Evolutionary conservation across 2,888 invertebrate genomes (phyloP).

Genomic region (Trichogramma dendrolimi): DNA sequence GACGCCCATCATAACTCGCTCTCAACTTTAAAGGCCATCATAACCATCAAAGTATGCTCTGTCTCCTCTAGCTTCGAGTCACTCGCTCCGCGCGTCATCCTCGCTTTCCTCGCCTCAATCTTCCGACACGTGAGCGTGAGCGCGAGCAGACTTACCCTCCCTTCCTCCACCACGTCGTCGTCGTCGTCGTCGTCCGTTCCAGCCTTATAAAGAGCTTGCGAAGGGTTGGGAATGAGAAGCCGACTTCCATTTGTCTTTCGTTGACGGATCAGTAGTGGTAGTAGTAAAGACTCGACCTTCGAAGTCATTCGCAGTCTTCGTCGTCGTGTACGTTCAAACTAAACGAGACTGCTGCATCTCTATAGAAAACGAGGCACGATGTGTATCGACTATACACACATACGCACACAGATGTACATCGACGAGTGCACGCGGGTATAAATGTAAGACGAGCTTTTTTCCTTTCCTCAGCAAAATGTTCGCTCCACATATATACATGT

Average conservation of each 20-base stretch:
- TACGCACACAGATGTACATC: too few species aligned
- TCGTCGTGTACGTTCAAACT: slow-evolving; percentile 19
- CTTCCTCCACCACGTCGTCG: slow-evolving; percentile 1
- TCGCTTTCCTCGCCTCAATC: slow-evolving; percentile 8
- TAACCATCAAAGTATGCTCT: slow-evolving; percentile 22
- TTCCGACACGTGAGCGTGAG: background rate
- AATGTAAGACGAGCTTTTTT: too few species aligned
- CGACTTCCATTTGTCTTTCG: background rate
- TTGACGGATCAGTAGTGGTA: background rate
- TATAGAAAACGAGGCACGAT: too few species aligned
- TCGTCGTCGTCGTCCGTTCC: background rate
- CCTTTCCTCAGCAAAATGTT: too few species aligned
- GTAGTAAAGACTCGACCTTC: background rate
- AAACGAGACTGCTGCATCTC: slow-evolving; percentile 9
- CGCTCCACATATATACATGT: too few species aligned
- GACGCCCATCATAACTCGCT: slow-evolving; percentile 27
- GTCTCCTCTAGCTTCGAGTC: background rate
- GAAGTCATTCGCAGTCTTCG: background rate
- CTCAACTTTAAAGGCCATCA: slow-evolving; percentile 30
- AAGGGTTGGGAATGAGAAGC: too few species aligned
- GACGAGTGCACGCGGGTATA: too few species aligned
- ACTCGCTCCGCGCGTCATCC: background rate
- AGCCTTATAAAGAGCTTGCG: background rate
- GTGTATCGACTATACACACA: too few species aligned
- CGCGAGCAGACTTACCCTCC: slow-evolving; percentile 3